Base-by-base conservation (phyloP, 92 coral and sea anemone genomes). In the Epizoanthus scotinus region DNA sequence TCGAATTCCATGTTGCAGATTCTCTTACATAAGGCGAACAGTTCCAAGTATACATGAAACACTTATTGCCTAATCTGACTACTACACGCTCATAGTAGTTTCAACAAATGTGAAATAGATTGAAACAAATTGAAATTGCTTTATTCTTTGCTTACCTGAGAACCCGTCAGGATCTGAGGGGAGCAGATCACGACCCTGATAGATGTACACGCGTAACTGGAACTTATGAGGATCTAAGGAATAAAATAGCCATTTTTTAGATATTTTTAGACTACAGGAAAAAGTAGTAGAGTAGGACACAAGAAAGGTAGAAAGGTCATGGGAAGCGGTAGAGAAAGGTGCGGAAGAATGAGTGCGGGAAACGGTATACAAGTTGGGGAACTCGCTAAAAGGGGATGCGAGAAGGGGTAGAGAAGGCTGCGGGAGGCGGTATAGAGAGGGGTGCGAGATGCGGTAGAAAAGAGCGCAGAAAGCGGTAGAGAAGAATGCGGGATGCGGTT, bases 161-260 rank as follows among this genome's bases (percentile, higher is more conserved):
- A 95, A 87, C 20, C 98, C 98, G 84, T 95, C 94, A 8, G 98
- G 87, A 71, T 95, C 98, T 3, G 98, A 79, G n/a, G 98, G 97
- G 62, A 94, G 27, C 59, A 95, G 89, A 84, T 95, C 93, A 15
- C 98, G 91, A 36, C 90, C 98, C 71, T 95, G 98, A 77, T 87
- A 93, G 66, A 95, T 84, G 60, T 93, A 91, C 77, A 88, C 95
- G 15, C 98, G 88, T 78, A 95, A 87, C 86, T 95, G 98, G 77
- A 85, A 95, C 86, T 90, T 89, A 57, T 93, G 98, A 36, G 95
- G 83, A 26, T 89, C 98, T 95, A 50, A 7, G 66, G 57, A 12
- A 65, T 27, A 49, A 58, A 54, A 79, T 18, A 18, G 40, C 38
- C 50, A 70, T 25, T 47, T 65, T 21, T 31, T 19, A 67, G 72